Base-by-base conservation (phyloP, 2,888 invertebrate genomes). In the Holacanthella duospinosa region DNA sequence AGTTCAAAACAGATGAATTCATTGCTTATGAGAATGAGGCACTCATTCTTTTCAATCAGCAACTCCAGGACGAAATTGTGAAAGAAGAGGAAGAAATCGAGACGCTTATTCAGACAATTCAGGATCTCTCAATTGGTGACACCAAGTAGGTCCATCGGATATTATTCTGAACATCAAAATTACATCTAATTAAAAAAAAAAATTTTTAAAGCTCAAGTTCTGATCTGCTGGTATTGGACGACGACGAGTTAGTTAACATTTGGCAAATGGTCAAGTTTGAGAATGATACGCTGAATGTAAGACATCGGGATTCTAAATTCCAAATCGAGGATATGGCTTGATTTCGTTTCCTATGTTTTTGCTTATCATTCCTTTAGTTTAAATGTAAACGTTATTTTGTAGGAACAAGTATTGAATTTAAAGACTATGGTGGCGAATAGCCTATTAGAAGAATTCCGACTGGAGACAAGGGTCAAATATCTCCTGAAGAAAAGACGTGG, bases 251-350 rank as follows among this genome's bases (percentile, higher is more conserved):
- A 9, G 44, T 68, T 3, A 60, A 59, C n/a, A 24, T 67, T 1
- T 69, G 70, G 69, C 65, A 68, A 57, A 59, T 63, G 9, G 60
- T 61, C 1, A 72, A 69, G 55, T 36, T 66, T 36, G 71, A 72
- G 64, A 72, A 72, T 60, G 69, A 70, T 24, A 60, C 67, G n/a
- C 63, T 72, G 16, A 66, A 70, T 63, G 72, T 72, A 69, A 66
- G 61, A 24, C 25, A 26, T 2, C 24, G 26, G 6, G 9, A 57
- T 25, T 29, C 9, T 29, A 16, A 55, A 16, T 3, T 21, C 24
- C 48, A 27, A 6, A 53, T 26, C 6, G 19, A 48, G 2, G 2
- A 25, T 12, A 25, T 28, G 55, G 19, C 2, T 55, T n/a, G n/a
- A n/a, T n/a, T n/a, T n/a, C n/a, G n/a, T n/a, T n/a, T n/a, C n/a